Conservation (phyloP, 1,140 invertebrate species). For the Nylanderia fulva region DNA sequence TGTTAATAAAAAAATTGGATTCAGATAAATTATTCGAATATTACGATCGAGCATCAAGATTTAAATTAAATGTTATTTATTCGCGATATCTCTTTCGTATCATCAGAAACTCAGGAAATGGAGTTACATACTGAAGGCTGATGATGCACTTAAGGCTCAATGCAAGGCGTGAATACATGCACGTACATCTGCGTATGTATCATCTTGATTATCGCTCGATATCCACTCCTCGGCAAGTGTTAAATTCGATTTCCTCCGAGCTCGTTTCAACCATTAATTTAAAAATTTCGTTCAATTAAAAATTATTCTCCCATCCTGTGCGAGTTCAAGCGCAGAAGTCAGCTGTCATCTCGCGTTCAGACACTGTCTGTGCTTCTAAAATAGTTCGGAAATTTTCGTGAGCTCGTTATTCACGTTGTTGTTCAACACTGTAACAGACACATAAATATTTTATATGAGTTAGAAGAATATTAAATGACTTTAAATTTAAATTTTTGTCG, state of each 20-base stretch:
- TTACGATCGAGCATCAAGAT: background rate
- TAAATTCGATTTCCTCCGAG: constrained; percentile 29
- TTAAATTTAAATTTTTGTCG: constrained; percentile 56
- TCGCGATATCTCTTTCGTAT: background rate
- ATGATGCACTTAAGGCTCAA: background rate
- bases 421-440: no score
- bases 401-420: background rate
- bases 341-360: background rate
- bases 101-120: constrained; percentile 7
- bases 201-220: constrained; percentile 12
- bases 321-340: background rate
- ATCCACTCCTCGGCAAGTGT: background rate
- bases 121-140: background rate
- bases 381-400: constrained; percentile 33
- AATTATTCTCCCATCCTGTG: background rate
- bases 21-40: background rate
- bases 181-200: background rate
- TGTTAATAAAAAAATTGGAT: background rate
- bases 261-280: constrained; percentile 18
- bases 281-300: constrained; percentile 42
- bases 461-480: constrained; percentile 27
- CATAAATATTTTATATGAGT: constrained; percentile 33
- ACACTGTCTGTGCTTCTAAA: background rate
- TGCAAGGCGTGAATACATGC: background rate
- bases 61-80: constrained; percentile 2